Conservation (phyloP, 2,113 vertebrate genomes). For the Vanacampus margaritifer region DNA sequence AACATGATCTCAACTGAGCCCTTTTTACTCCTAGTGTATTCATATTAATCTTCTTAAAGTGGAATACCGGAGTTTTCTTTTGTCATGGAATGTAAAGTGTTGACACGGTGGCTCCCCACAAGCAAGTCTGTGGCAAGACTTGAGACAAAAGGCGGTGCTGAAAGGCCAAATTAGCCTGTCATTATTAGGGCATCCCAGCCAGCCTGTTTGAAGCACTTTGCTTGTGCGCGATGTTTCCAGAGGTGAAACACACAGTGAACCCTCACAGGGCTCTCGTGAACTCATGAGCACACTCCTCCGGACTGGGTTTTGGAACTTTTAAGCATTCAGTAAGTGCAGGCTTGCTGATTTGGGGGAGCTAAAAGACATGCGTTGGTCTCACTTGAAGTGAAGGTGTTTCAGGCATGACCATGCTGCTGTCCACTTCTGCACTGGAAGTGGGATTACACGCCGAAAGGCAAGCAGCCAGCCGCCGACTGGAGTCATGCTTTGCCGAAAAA, state of each 20-base stretch:
- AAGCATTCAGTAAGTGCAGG: slow-evolving; percentile 33
- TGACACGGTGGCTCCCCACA: slow-evolving; percentile 48
- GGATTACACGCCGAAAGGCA: slow-evolving; percentile 22
- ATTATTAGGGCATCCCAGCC: slow-evolving; percentile 50
- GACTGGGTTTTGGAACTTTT: slow-evolving; percentile 19
- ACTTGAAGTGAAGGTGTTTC: not conserved
- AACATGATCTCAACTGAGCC: slow-evolving; percentile 31
- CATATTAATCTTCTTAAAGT: slow-evolving; percentile 43
- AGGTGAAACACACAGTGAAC: slow-evolving; percentile 48
- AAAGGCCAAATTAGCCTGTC: slow-evolving; percentile 63
- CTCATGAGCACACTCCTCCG: slow-evolving; percentile 33
- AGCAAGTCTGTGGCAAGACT: slow-evolving; percentile 41
- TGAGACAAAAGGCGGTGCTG: slow-evolving; percentile 61
- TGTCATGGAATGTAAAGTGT: slow-evolving; percentile 51
- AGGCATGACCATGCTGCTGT: slow-evolving; percentile 25
- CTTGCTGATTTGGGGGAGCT: not conserved
- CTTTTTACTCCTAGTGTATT: slow-evolving; percentile 36
- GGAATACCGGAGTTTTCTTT: slow-evolving; percentile 48
- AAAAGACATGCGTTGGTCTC: not conserved
- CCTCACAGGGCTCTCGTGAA: slow-evolving; percentile 45
- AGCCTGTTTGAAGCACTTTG: slow-evolving; percentile 41
- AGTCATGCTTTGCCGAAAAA: slow-evolving; percentile 32
- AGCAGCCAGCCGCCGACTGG: slow-evolving; percentile 26
- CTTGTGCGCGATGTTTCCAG: slow-evolving; percentile 47
- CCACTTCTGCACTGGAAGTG: slow-evolving; percentile 2